Percentiles rank a stretch among this genome's conserved stretches.
Conservation (phyloP, 2,888 invertebrate species). For the Epinotia ramella region DNA sequence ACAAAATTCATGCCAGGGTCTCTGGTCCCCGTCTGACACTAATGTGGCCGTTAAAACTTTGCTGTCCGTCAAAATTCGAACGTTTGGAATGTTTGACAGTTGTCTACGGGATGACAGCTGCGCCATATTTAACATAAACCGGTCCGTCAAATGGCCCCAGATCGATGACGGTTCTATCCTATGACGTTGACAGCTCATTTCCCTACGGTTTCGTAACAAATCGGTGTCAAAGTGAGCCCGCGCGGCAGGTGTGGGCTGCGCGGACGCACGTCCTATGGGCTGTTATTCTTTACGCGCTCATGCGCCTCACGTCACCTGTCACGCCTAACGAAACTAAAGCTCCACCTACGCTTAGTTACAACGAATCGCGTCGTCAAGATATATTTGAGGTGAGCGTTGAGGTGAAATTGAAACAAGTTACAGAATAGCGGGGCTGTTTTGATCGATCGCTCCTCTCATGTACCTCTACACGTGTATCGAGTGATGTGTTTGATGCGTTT, state of each 20-base stretch:
- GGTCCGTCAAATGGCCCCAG: background rate
- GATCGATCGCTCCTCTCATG: conserved; percentile 29
- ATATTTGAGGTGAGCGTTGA: too few relatives aligned
- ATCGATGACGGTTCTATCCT: conserved; percentile 8
- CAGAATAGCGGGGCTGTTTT: background rate
- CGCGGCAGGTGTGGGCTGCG: conserved; percentile 30
- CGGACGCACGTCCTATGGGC: conserved; percentile 9
- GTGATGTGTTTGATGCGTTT: background rate
- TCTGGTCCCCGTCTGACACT: too few relatives aligned
- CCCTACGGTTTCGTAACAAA: conserved; percentile 25
- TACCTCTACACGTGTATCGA: conserved; percentile 1
- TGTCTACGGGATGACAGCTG: background rate
- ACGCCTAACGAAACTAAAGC: too few relatives aligned
- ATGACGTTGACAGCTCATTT: conserved; percentile 33
- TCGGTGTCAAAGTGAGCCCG: conserved; percentile 19
- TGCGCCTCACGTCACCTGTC: too few relatives aligned
- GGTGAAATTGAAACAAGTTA: too few relatives aligned
- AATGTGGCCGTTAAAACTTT: background rate
- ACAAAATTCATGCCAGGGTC: too few relatives aligned
- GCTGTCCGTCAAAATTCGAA: background rate
- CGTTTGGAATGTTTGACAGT: too few relatives aligned
- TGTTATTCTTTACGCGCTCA: too few relatives aligned
- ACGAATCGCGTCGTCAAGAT: too few relatives aligned
- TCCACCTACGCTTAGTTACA: too few relatives aligned
- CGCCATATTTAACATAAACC: background rate